Evolutionary conservation across 2,888 invertebrate species (phyloP).

Genomic region (Latheticus oryzae): DNA sequence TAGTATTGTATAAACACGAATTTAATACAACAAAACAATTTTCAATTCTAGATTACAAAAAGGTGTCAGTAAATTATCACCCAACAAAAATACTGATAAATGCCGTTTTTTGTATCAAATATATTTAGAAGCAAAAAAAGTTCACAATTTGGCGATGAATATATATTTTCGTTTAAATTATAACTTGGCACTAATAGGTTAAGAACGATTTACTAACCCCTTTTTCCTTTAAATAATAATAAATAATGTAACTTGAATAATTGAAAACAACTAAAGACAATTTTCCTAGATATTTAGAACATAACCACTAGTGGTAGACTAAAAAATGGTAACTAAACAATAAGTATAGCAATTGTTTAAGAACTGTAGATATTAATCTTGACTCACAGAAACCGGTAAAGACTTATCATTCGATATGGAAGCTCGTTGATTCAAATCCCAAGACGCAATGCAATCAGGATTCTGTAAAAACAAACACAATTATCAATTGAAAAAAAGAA

Average conservation of each 20-base stretch:
- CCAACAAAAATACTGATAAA: no score
- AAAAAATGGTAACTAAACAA: conserved; percentile 40
- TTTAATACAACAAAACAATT: not conserved
- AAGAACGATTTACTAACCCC: conserved; percentile 15
- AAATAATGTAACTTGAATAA: conserved; percentile 31
- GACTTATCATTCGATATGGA: conserved; percentile 51
- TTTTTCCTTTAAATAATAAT: conserved; percentile 15
- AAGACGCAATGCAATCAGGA: conserved; percentile 42
- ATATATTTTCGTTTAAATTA: not conserved
- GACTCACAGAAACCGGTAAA: conserved; percentile 38
- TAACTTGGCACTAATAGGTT: conserved; percentile 19
- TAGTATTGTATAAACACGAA: no score
- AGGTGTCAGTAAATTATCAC: conserved; percentile 18
- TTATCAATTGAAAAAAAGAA: no score
- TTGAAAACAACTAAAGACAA: conserved; percentile 19
- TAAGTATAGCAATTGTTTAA: conserved; percentile 15
- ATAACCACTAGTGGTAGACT: no score
- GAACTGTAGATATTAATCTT: conserved; percentile 35
- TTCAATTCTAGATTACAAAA: not conserved
- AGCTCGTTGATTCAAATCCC: conserved; percentile 51
- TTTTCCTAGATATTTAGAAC: conserved; percentile 2
- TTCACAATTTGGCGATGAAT: not conserved
- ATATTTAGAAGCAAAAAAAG: no score
- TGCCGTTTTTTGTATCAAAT: no score
- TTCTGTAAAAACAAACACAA: conserved; percentile 7